phyloP scores from a whole-genome alignment of 2,888 invertebrate species.

The Drosophila robusta region DNA sequence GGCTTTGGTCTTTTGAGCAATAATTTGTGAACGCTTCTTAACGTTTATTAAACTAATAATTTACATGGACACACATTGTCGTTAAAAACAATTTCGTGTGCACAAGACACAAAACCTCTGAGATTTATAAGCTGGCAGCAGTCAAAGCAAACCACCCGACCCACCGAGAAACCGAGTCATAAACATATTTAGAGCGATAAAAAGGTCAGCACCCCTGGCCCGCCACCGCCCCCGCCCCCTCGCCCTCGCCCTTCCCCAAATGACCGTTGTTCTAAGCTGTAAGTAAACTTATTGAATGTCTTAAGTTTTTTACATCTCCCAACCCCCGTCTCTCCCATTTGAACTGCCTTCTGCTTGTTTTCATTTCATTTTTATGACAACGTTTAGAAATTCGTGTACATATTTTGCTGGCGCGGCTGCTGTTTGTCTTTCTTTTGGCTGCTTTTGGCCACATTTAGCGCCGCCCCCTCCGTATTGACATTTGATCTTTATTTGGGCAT shows the following conservation, averaged over 20 bases:
- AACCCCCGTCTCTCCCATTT: background rate
- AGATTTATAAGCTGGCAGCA: conserved; percentile 59
- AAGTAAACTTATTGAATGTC: conserved; percentile 83
- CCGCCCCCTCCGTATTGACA: conserved; percentile 75
- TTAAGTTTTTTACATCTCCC: conserved; percentile 75
- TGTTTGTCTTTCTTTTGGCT: conserved; percentile 65
- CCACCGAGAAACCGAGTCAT: conserved; percentile 50
- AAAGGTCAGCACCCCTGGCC: conserved; percentile 59
- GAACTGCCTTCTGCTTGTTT: conserved; percentile 68
- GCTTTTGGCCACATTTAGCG: conserved; percentile 71
- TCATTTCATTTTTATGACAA: conserved; percentile 83
- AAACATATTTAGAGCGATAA: conserved; percentile 83
- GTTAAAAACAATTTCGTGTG: conserved; percentile 81
- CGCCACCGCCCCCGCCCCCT: too few relatives aligned
- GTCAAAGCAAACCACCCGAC: conserved; percentile 19
- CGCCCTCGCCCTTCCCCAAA: background rate
- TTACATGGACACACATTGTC: conserved; percentile 73
- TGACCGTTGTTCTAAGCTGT: conserved; percentile 35
- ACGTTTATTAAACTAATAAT: conserved; percentile 82
- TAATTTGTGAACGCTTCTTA: conserved; percentile 45
- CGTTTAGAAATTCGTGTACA: conserved; percentile 78
- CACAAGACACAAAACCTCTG: conserved; percentile 44
- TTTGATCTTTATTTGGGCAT: conserved; percentile 83
- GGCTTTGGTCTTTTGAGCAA: conserved; percentile 8
- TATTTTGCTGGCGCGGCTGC: conserved; percentile 63